Conservation (phyloP, 2,797 vertebrate species). For the Takifugu rubripes region DNA sequence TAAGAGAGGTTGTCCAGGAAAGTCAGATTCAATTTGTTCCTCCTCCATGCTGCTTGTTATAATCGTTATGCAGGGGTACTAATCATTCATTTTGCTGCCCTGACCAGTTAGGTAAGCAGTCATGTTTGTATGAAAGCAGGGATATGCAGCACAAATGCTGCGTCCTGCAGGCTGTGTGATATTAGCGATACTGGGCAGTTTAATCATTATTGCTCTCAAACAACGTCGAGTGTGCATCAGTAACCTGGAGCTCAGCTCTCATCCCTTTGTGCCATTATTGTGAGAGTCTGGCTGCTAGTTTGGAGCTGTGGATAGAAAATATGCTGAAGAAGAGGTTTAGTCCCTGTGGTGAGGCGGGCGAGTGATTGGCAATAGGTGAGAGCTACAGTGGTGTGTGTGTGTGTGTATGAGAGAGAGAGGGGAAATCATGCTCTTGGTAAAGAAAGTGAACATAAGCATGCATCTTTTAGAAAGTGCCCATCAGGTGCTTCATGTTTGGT, state of each 20-base stretch:
- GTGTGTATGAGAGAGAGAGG: slow-evolving; percentile 73
- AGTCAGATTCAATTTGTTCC: background rate
- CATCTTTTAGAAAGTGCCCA: slow-evolving; percentile 83
- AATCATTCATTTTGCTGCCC: slow-evolving; percentile 1
- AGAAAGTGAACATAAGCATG: slow-evolving; percentile 73
- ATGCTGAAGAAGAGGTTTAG: slow-evolving; percentile 40
- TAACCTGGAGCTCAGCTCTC: slow-evolving; percentile 1
- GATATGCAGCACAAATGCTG: slow-evolving; percentile 2
- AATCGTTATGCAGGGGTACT: no score
- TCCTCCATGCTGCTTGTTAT: no score
- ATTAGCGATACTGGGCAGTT: background rate
- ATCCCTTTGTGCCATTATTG: slow-evolving; percentile 23
- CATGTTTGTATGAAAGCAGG: slow-evolving; percentile 1
- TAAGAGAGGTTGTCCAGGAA: background rate
- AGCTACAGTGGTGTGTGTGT: slow-evolving; percentile 46
- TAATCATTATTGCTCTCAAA: slow-evolving; percentile 67
- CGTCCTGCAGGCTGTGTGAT: no score
- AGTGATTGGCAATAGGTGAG: slow-evolving; percentile 26
- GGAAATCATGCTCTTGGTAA: slow-evolving; percentile 76
- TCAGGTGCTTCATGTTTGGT: slow-evolving; percentile 83
- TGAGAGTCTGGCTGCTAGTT: slow-evolving; percentile 52
- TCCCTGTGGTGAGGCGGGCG: slow-evolving; percentile 27
- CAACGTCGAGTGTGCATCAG: slow-evolving; percentile 17
- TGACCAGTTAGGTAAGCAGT: slow-evolving; percentile 6
- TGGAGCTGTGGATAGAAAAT: slow-evolving; percentile 23